A percentile compares a stretch with the other conserved stretches of the same genome.
These are phyloP conservation scores for Cotesia congregata DNA, from an alignment of 2,888 invertebrate species.

Conservation along the genomic window DNA sequence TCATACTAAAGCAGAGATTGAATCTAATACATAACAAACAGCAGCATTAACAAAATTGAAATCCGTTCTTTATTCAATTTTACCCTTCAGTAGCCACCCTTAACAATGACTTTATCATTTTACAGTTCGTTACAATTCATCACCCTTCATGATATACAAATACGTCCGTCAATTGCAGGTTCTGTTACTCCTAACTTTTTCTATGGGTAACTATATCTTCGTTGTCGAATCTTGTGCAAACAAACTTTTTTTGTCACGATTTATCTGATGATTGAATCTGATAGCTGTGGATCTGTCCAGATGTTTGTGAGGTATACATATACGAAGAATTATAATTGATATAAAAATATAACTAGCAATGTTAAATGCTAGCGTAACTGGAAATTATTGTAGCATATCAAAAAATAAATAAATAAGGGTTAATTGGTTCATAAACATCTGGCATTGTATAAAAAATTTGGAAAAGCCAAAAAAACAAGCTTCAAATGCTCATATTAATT, in stretches of 20 bases:
- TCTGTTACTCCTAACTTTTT: constrained; percentile 22
- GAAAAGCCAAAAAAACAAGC: no score
- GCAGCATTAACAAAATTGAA: not conserved
- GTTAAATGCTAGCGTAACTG: not conserved
- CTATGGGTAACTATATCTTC: not conserved
- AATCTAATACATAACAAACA: not conserved
- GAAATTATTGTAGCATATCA: no score
- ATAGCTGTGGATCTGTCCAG: not conserved
- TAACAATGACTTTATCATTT: not conserved
- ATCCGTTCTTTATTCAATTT: constrained; percentile 1
- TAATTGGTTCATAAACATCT: not conserved
- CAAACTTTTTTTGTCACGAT: not conserved
- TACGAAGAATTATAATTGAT: not conserved
- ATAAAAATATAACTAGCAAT: not conserved
- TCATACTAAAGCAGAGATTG: no score
- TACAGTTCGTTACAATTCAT: constrained; percentile 25
- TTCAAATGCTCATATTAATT: no score
- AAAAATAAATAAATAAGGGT: not conserved
- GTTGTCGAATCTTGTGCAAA: constrained; percentile 16
- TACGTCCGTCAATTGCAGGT: constrained; percentile 45
- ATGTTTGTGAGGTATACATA: not conserved
- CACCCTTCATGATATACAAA: constrained; percentile 25
- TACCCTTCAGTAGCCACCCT: constrained; percentile 45
- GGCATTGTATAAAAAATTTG: not conserved
- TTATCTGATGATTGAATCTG: not conserved